These are phyloP conservation scores for Chloromyia formosa DNA, from an alignment of 2,888 invertebrate genomes.

Conservation along the genomic window DNA sequence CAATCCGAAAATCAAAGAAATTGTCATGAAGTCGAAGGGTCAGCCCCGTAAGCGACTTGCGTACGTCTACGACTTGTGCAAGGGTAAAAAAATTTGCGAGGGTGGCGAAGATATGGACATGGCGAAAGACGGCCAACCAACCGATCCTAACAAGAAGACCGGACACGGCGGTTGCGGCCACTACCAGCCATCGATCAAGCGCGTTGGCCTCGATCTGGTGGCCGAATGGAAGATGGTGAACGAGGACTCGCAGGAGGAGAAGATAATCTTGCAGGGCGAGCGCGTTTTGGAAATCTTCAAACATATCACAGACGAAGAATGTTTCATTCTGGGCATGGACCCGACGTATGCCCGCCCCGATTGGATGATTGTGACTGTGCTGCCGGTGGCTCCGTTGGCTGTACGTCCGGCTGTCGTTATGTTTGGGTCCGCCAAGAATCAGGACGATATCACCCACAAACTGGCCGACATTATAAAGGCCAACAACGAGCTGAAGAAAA, in stretches of 20 bases:
- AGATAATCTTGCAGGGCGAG: constrained; percentile 92
- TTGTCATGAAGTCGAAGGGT: constrained; percentile 94
- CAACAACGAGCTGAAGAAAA: constrained; percentile 93
- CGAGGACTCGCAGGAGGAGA: constrained; percentile 96
- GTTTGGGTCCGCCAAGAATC: constrained; percentile 93
- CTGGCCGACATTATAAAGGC: constrained; percentile 97
- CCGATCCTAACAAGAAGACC: constrained; percentile 67
- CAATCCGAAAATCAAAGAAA: constrained; percentile 68
- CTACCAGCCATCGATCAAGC: constrained; percentile 91
- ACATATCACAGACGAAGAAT: constrained; percentile 95
- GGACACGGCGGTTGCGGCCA: constrained; percentile 97
- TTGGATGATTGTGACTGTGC: constrained; percentile 98
- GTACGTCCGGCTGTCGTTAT: constrained; percentile 97
- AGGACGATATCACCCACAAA: constrained; percentile 99
- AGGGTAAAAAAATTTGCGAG: constrained; percentile 98
- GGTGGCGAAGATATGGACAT: constrained; percentile 98
- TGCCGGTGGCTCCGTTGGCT: constrained; percentile 96
- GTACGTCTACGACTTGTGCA: constrained; percentile 97
- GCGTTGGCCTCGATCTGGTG: constrained; percentile 89
- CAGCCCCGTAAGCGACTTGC: constrained; percentile 93
- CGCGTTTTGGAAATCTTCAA: constrained; percentile 97
- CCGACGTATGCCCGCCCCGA: constrained; percentile 97
- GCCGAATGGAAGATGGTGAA: constrained; percentile 89
- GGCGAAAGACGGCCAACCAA: constrained; percentile 75
- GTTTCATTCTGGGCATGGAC: constrained; percentile 93